Conservation (phyloP, 2,888 invertebrate genomes). For the Drosophila acutilabella region DNA sequence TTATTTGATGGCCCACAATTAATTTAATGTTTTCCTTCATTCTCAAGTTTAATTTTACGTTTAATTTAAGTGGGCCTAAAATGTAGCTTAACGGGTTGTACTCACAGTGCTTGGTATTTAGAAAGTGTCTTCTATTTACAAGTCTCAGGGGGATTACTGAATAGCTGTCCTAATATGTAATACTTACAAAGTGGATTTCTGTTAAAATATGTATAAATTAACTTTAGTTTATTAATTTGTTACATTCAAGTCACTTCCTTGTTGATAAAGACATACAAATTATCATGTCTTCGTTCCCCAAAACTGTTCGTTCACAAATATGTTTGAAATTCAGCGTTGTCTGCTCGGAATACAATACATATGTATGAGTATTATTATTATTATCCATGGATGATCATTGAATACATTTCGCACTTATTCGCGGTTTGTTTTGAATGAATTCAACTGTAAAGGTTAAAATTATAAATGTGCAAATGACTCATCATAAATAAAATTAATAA, state of each 20-base stretch:
- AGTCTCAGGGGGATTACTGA: no score
- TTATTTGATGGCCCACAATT: conserved; percentile 78
- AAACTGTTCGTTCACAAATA: conserved; percentile 14
- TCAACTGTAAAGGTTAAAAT: conserved; percentile 84
- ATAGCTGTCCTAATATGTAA: no score
- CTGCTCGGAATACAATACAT: conserved; percentile 24
- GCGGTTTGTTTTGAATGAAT: conserved; percentile 77
- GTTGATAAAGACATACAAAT: conserved; percentile 25
- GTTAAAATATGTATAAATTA: no score
- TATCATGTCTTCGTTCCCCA: not conserved
- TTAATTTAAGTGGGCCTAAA: conserved; percentile 21
- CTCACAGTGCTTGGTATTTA: not conserved
- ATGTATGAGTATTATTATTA: conserved; percentile 30
- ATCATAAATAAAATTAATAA: conserved; percentile 85
- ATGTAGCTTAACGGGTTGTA: conserved; percentile 5
- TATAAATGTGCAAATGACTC: conserved; percentile 85
- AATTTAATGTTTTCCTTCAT: conserved; percentile 63
- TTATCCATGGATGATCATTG: conserved; percentile 34
- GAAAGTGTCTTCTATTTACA: no score
- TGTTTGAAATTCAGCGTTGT: conserved; percentile 22
- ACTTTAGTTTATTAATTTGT: not conserved
- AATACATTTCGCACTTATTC: conserved; percentile 35
- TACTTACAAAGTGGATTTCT: no score
- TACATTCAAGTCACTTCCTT: not conserved
- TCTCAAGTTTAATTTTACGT: conserved; percentile 47